Evolutionary conservation across 2,113 vertebrate genomes (phyloP).

Genomic region (Ophiodon elongatus): DNA sequence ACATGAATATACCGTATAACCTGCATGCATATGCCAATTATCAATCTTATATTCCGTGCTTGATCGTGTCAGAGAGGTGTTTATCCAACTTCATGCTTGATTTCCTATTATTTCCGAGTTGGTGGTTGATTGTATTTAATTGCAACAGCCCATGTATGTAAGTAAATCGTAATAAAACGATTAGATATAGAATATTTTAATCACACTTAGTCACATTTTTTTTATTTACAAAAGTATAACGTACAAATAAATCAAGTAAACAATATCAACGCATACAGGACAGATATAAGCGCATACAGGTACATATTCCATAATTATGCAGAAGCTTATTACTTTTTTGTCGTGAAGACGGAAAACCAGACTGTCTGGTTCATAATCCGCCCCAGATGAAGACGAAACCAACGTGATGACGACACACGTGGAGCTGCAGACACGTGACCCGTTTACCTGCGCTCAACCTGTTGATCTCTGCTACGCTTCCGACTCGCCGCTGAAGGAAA

Average conservation of each 20-base stretch:
- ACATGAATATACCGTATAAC: background rate
- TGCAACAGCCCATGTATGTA: background rate
- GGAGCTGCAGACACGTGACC: conserved; percentile 63
- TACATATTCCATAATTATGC: background rate
- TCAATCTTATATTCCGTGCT: background rate
- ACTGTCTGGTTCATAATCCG: background rate
- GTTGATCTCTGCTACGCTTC: conserved; percentile 45
- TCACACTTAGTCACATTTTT: background rate
- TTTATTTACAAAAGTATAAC: background rate
- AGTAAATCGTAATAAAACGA: background rate
- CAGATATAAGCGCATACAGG: background rate
- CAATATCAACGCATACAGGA: background rate
- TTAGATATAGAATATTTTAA: background rate
- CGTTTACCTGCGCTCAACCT: conserved; percentile 76
- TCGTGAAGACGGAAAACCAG: too few species aligned
- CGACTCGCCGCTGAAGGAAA: background rate
- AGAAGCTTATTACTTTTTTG: background rate
- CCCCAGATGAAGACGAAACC: background rate
- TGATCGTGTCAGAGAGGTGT: background rate
- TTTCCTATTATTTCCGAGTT: background rate
- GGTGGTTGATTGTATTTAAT: background rate
- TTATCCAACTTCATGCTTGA: background rate
- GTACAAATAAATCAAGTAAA: background rate
- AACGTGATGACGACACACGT: conserved; percentile 61
- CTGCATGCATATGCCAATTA: background rate